phyloP scores from a whole-genome alignment of 2,797 vertebrate genomes.

The Martes flavigula region DNA sequence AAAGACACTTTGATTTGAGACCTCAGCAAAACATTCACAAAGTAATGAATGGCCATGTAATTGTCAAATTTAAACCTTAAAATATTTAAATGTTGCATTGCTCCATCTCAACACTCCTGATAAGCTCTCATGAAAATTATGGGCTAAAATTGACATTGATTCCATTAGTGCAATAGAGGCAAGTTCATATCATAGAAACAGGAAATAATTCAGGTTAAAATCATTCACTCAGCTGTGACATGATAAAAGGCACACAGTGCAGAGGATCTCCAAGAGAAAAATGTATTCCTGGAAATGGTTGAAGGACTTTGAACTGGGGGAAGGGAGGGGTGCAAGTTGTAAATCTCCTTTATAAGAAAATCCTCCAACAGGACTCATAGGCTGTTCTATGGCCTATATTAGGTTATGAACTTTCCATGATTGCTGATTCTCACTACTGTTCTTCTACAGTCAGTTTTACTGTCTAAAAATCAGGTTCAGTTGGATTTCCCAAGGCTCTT shows the following conservation, averaged over 20 bases:
- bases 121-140: conserved; percentile 33
- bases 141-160: conserved; percentile 12
- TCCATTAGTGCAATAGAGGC: conserved; percentile 41
- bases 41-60: conserved; percentile 62
- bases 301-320: not conserved
- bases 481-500: not conserved
- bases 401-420: not conserved
- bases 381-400: not conserved
- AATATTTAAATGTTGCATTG: conserved; percentile 74
- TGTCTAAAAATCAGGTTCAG: not conserved
- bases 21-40: conserved; percentile 75
- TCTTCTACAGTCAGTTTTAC: not conserved
- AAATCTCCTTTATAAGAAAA: not conserved
- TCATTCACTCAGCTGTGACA: conserved; percentile 38
- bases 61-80: conserved; percentile 75
- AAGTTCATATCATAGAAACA: not conserved
- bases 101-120: not conserved
- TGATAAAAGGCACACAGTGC: not conserved
- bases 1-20: conserved; percentile 79
- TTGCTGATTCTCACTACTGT: not conserved
- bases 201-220: conserved; percentile 2
- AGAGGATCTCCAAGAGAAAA: not conserved
- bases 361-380: not conserved
- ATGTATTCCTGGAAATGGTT: not conserved
- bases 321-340: not conserved